Conservation (phyloP, 2,113 vertebrate genomes). For the Dromaius novaehollandiae region DNA sequence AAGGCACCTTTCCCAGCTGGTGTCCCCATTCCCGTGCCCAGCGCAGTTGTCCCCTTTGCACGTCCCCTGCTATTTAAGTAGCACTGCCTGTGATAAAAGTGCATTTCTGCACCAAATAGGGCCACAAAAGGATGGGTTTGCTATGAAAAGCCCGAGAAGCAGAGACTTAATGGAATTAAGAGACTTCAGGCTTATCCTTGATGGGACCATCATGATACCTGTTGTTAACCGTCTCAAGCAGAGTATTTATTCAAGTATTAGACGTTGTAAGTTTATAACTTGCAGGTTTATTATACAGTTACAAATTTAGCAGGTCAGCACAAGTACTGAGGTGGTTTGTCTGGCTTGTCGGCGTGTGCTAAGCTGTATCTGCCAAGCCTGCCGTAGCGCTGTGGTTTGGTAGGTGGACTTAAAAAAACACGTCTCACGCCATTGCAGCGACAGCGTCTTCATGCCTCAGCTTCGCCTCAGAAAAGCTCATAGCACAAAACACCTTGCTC, state of each 20-base stretch:
- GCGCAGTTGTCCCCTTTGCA: neutral
- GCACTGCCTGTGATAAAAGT: neutral
- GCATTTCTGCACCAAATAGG: neutral
- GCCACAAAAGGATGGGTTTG: neutral
- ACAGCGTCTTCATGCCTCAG: neutral
- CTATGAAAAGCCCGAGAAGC: neutral
- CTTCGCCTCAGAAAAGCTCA: neutral
- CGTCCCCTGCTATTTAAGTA: neutral
- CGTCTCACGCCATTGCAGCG: neutral
- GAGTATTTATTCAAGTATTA: neutral
- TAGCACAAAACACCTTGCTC: neutral
- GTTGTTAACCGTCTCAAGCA: neutral
- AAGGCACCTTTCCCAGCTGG: neutral
- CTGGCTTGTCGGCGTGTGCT: neutral
- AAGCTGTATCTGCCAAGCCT: neutral
- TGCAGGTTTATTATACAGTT: neutral
- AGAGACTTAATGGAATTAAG: neutral
- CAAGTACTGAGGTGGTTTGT: constrained; percentile 16
- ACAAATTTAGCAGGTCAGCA: neutral
- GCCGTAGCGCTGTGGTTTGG: neutral
- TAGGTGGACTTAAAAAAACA: neutral
- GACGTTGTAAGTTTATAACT: neutral
- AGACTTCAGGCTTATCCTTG: neutral
- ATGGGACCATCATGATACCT: neutral
- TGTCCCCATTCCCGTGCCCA: neutral